phyloP scores from a whole-genome alignment of 1,140 invertebrate species.

The Dinothrombium tinctorium region DNA sequence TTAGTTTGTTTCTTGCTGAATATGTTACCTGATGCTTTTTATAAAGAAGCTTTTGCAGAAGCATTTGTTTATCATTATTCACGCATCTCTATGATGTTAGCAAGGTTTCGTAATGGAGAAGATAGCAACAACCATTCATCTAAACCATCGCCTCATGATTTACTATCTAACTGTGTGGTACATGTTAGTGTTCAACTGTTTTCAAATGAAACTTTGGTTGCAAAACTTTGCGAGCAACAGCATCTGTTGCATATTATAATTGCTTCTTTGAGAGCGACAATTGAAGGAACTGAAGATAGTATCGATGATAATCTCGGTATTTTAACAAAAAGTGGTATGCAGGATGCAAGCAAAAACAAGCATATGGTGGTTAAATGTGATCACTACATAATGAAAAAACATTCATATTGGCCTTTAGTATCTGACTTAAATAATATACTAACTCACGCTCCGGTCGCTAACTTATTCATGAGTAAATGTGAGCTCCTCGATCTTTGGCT shows the following conservation, averaged over 20 bases:
- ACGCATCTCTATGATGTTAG: slow-evolving; percentile 65
- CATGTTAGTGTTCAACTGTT: slow-evolving; percentile 90
- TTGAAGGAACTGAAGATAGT: slow-evolving; percentile 21
- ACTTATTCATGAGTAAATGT: slow-evolving; percentile 64
- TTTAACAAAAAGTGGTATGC: neutral
- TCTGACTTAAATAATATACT: slow-evolving; percentile 94
- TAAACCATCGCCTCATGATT: slow-evolving; percentile 24
- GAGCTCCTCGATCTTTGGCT: slow-evolving; percentile 80
- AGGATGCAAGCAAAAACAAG: slow-evolving; percentile 10
- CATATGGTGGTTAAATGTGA: slow-evolving; percentile 67
- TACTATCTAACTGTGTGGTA: slow-evolving; percentile 75
- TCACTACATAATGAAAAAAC: slow-evolving; percentile 75
- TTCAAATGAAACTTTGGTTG: slow-evolving; percentile 68
- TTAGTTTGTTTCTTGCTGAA: slow-evolving; percentile 84
- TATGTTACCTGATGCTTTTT: slow-evolving; percentile 78
- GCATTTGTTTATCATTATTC: slow-evolving; percentile 90
- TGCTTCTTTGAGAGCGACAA: slow-evolving; percentile 74
- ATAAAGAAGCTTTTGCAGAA: slow-evolving; percentile 77
- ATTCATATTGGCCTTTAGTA: slow-evolving; percentile 92
- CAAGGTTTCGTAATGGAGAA: slow-evolving; percentile 51
- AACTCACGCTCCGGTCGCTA: slow-evolving; percentile 64
- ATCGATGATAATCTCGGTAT: neutral
- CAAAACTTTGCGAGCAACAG: slow-evolving; percentile 66
- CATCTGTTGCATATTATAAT: slow-evolving; percentile 82
- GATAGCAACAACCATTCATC: too few species aligned